phyloP scores from a whole-genome alignment of 2,113 vertebrate species.

The human (Homo sapiens) region DNA sequence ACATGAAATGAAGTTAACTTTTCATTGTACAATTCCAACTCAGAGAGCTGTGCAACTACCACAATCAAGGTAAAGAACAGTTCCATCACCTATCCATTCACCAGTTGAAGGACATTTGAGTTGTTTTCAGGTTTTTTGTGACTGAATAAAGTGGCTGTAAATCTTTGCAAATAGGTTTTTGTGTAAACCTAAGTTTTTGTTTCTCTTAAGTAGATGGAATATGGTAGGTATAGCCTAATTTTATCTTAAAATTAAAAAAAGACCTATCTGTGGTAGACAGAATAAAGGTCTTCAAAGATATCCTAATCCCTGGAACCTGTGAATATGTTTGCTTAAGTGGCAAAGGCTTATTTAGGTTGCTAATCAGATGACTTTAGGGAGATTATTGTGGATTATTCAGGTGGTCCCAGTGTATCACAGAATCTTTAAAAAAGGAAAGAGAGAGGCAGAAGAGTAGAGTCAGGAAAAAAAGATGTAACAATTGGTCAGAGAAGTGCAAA shows the following conservation, averaged over 20 bases:
- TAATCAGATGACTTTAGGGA: constrained; percentile 1
- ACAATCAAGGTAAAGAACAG: not conserved
- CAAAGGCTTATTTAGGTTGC: constrained; percentile 31
- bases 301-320: not conserved
- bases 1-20: constrained; percentile 19
- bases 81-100: not conserved
- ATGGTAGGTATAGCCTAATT: not conserved
- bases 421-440: constrained; percentile 24
- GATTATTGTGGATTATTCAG: not conserved
- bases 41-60: not conserved
- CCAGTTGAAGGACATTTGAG: not conserved
- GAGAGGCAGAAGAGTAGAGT: not conserved
- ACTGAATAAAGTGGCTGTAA: constrained; percentile 5
- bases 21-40: not conserved
- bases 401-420: not conserved
- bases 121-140: constrained; percentile 29
- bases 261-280: not conserved
- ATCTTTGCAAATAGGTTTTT: constrained; percentile 16
- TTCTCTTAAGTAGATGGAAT: not conserved
- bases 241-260: not conserved
- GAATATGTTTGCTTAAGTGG: constrained; percentile 24
- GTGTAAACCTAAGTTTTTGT: not conserved
- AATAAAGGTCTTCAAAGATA: not conserved
- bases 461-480: not conserved
- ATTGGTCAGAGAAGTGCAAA: not conserved